phyloP scores from a whole-genome alignment of 2,113 vertebrate species.

The Tauraco erythrolophus region DNA sequence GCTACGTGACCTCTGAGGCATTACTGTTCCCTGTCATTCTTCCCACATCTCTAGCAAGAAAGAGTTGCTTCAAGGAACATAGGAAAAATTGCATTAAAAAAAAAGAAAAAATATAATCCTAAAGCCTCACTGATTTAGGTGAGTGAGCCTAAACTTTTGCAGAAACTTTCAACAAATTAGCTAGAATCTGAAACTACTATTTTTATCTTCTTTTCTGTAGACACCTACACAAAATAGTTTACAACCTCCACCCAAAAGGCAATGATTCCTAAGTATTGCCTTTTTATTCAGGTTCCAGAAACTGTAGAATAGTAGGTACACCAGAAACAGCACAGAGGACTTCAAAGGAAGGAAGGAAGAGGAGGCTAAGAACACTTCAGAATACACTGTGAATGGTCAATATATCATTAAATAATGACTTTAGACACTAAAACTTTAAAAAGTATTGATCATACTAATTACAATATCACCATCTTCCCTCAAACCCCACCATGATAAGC shows the following conservation, averaged over 20 bases:
- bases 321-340: neutral
- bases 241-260: neutral
- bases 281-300: neutral
- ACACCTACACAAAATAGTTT: neutral
- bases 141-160: neutral
- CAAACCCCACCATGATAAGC: neutral
- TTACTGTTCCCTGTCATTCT: neutral
- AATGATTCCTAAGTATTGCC: neutral
- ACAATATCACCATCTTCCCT: neutral
- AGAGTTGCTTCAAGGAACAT: neutral
- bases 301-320: neutral
- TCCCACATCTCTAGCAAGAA: neutral
- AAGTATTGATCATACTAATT: neutral
- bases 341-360: neutral
- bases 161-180: neutral
- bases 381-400: neutral
- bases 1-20: neutral
- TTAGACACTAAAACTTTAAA: neutral
- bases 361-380: neutral
- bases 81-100: neutral
- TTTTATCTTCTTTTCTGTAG: neutral
- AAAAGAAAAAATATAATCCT: neutral
- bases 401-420: neutral
- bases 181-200: neutral
- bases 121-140: rapidly evolving